Evolutionary conservation across 2,113 vertebrate genomes (phyloP), one percentile per base, ranked within the genome.

Genomic region (Lepisosteus oculatus): DNA sequence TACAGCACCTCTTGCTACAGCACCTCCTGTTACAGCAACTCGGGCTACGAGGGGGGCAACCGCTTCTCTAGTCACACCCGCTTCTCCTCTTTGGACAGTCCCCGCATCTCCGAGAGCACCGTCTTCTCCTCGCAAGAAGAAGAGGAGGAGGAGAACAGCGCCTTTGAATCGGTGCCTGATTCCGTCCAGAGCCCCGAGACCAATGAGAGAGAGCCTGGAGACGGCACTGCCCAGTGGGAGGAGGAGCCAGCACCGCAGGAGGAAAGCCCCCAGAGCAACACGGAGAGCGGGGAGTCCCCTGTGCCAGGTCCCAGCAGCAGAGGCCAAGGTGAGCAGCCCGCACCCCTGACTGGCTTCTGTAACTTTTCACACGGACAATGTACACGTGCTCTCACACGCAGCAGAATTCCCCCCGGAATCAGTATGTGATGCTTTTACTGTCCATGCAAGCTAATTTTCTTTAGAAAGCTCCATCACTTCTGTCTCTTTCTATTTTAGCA

Each of bases 51-150:
- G 55, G 93, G 94, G 65, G 88, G 90, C 81, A 90, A 89, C 69
- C 92, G 92, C 66, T 90, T 95, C 83, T 94, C 96, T 84, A 95
- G 95, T 83, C 96, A 98, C 64, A 96, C 95, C 0, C 94, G 97
- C 70, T 95, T 99, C 77, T 98, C 97, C 65, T 99, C 97, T 0
- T 90, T 98, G 70, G 97, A 99, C 88, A 98, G 96, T 57, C 95
- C 96, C 83, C 94, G 95, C 66, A 92, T 97, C 70, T 99, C 97
- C 0, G 95, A 98, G 83, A 98, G 96, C 91, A 98, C 96, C 0
- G 95, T 96, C 66, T 99, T 99, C 79, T 99, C 97, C 80, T 99
- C 97, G 0, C 96, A 98, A 78, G 97, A 98, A 43, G 95, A 98
- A 42, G 96, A 99, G 0, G 96, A 97, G 0, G 96, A 95, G 59